A percentile compares a stretch with the other conserved stretches of the same genome.
These are phyloP conservation scores for Phataginus tetradactyla DNA, from an alignment of 2,797 vertebrate species.

Conservation along the genomic window DNA sequence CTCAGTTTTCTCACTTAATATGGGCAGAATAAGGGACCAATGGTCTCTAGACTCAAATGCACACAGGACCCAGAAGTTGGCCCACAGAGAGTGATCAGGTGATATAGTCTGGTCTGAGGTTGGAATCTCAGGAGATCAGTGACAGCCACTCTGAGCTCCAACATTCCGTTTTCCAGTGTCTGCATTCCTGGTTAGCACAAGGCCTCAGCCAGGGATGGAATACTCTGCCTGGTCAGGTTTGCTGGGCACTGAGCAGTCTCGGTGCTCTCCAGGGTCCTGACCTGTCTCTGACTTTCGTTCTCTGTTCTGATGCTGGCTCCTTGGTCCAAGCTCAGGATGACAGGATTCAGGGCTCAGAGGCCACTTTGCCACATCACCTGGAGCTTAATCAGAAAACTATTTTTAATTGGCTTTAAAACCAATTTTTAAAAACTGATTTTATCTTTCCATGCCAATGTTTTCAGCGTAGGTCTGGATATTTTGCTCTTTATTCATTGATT, in stretches of 20 bases:
- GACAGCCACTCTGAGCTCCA: background rate
- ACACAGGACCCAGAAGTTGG: background rate
- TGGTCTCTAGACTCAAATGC: background rate
- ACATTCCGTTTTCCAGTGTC: background rate
- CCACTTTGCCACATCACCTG: background rate
- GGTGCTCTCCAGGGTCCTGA: conserved; percentile 74
- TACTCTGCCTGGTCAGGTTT: too few species aligned
- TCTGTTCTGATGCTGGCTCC: background rate
- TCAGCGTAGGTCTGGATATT: background rate
- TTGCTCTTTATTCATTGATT: background rate
- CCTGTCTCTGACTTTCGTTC: background rate
- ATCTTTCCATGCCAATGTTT: background rate
- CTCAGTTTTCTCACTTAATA: background rate
- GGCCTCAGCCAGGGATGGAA: background rate
- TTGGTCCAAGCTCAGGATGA: background rate
- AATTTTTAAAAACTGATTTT: background rate
- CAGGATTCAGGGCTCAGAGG: background rate
- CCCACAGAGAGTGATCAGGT: background rate
- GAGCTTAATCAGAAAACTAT: background rate
- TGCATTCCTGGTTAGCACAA: background rate
- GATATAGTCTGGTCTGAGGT: background rate
- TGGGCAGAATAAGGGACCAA: background rate
- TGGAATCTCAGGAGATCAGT: background rate
- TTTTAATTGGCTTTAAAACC: background rate
- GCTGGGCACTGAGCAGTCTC: fast-evolving